phyloP scores from a whole-genome alignment of 30 jellyfish, hydroid and myxozoan genomes.

The Chrysaora quinquecirrha region DNA sequence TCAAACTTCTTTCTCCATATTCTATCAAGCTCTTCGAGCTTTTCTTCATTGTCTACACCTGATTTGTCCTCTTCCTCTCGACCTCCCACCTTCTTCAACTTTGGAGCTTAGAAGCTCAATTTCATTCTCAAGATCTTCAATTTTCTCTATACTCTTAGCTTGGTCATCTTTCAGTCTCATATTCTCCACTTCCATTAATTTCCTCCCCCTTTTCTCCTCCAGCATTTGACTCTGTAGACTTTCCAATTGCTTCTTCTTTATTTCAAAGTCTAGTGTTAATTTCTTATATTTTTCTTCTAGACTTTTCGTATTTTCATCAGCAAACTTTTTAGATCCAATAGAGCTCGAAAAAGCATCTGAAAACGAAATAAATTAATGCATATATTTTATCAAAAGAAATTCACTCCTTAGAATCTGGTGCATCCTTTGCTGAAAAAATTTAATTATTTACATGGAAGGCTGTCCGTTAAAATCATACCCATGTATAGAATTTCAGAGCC shows the following conservation, averaged over 20 bases:
- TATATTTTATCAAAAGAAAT: too few relatives aligned
- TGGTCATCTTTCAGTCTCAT: slow-evolving; percentile 13
- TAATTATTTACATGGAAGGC: too few relatives aligned
- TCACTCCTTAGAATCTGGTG: too few relatives aligned
- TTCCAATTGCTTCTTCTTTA: slow-evolving; percentile 54
- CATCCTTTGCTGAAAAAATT: too few relatives aligned
- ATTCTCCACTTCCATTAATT: slow-evolving; percentile 22
- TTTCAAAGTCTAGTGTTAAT: slow-evolving; percentile 53
- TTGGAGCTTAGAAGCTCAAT: slow-evolving; percentile 15
- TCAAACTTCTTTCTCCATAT: slow-evolving; percentile 50
- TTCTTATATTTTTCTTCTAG: slow-evolving; percentile 43
- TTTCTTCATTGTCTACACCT: slow-evolving; percentile 43
- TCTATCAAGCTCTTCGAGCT: slow-evolving; percentile 45
- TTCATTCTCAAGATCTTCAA: slow-evolving; percentile 32
- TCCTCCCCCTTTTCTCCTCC: slow-evolving; percentile 42
- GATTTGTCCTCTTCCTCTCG: slow-evolving; percentile 15
- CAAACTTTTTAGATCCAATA: neutral
- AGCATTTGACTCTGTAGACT: slow-evolving; percentile 39
- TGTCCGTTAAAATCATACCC: too few relatives aligned
- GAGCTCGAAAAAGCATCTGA: neutral
- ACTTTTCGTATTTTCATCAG: neutral
- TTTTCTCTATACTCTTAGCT: slow-evolving; percentile 23
- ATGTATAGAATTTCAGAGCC: too few relatives aligned
- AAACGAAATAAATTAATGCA: neutral
- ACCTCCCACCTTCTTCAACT: neutral